A percentile compares a stretch with the other conserved stretches of the same genome.
Evolutionary conservation across 2,113 vertebrate genomes (phyloP).

Genomic region (Rhombomys opimus): DNA sequence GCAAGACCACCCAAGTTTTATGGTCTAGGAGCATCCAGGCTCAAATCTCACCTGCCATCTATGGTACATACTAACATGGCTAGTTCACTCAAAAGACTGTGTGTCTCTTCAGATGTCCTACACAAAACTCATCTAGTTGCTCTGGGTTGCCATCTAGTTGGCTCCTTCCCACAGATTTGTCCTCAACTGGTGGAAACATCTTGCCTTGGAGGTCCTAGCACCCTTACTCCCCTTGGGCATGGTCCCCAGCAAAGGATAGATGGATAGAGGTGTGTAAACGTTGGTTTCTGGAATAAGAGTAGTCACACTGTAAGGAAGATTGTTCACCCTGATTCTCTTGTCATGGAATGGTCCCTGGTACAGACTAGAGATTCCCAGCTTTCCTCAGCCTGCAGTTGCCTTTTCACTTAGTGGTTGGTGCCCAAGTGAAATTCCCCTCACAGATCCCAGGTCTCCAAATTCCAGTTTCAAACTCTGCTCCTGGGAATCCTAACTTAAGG

Average conservation of each 20-base stretch:
- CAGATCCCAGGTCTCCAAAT: neutral
- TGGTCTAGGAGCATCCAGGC: neutral
- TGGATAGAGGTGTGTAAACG: accelerated
- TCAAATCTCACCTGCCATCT: neutral
- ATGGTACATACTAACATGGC: neutral
- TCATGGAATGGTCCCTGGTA: neutral
- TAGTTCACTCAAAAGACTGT: neutral
- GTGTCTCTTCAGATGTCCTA: neutral
- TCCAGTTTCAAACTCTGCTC: neutral
- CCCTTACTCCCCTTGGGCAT: neutral
- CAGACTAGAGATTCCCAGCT: neutral
- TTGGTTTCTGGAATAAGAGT: neutral
- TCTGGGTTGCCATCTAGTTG: neutral
- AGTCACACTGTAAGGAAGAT: neutral
- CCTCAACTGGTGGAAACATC: neutral
- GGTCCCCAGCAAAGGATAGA: neutral
- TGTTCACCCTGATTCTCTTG: neutral
- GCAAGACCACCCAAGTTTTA: neutral
- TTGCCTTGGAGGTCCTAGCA: neutral
- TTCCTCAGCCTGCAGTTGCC: neutral
- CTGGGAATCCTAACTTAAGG: neutral
- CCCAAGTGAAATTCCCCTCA: neutral
- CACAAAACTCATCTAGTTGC: neutral
- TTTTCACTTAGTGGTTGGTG: neutral
- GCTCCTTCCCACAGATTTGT: neutral